These are phyloP conservation scores for Macrosoma leucophasiata DNA, from an alignment of 2,888 invertebrate genomes.

Conservation along the genomic window DNA sequence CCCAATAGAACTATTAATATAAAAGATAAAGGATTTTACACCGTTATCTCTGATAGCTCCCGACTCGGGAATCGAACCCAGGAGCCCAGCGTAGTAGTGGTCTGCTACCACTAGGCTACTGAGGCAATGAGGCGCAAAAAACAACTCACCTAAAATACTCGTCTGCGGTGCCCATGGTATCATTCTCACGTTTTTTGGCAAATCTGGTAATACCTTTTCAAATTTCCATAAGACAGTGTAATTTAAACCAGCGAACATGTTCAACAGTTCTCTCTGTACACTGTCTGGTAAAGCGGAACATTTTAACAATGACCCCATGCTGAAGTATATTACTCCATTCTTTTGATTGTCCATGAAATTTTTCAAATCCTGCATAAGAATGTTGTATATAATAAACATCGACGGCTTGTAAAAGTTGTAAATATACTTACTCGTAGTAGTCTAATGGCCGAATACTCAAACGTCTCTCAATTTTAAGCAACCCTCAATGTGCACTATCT, in stretches of 20 bases:
- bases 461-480: too few species aligned
- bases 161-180: slow-evolving; percentile 54
- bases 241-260: slow-evolving; percentile 47
- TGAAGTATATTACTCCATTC: slow-evolving; percentile 53
- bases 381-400: too few species aligned
- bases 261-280: slow-evolving; percentile 35
- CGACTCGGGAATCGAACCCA: too few species aligned
- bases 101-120: too few species aligned
- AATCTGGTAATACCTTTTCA: slow-evolving; percentile 40
- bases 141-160: slow-evolving; percentile 31
- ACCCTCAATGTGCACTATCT: too few species aligned
- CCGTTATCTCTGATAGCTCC: too few species aligned
- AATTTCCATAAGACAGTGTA: slow-evolving; percentile 65
- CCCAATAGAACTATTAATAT: too few species aligned
- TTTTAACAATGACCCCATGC: slow-evolving; percentile 49
- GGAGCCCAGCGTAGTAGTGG: too few species aligned
- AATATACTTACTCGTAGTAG: too few species aligned
- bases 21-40: too few species aligned
- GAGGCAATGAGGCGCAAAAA: not conserved
- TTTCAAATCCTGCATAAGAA: slow-evolving; percentile 38
- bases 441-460: too few species aligned
- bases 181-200: slow-evolving; percentile 53
- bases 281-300: slow-evolving; percentile 37
- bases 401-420: too few species aligned
- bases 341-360: slow-evolving; percentile 41